Evolutionary conservation across 2,113 vertebrate species (phyloP).

Genomic region (Siniperca knerii): DNA sequence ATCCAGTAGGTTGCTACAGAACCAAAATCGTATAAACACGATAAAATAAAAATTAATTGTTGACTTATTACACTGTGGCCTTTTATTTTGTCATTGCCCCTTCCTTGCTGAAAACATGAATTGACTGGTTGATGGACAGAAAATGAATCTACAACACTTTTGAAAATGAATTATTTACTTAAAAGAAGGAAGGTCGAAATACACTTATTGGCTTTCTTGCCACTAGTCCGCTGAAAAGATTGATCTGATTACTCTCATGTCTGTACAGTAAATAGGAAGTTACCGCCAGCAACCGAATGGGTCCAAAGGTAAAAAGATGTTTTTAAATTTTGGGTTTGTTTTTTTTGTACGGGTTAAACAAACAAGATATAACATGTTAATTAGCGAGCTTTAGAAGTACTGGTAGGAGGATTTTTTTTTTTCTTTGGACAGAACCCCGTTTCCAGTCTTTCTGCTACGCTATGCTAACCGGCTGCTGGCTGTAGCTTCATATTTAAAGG

Average conservation of each 20-base stretch:
- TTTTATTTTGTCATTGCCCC: constrained; percentile 31
- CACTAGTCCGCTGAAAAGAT: too few species aligned
- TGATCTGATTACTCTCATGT: too few species aligned
- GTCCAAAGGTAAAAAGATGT: too few species aligned
- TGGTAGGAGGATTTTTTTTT: too few species aligned
- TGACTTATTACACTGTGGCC: constrained; percentile 69
- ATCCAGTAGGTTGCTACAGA: constrained; percentile 78
- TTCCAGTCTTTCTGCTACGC: not conserved
- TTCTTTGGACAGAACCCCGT: too few species aligned
- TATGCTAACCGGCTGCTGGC: not conserved
- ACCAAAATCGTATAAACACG: constrained; percentile 75
- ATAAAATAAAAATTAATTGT: constrained; percentile 78
- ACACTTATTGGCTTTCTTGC: too few species aligned
- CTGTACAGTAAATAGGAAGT: too few species aligned
- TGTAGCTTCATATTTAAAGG: not conserved
- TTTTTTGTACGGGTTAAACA: too few species aligned
- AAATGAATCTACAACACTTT: not conserved
- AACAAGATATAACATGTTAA: too few species aligned
- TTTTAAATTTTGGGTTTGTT: too few species aligned
- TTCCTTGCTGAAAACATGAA: not conserved
- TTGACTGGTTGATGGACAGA: not conserved
- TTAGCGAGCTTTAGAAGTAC: too few species aligned
- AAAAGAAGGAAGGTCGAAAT: not conserved
- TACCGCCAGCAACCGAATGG: too few species aligned
- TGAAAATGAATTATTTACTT: not conserved